Evolutionary conservation across 2,797 vertebrate genomes (phyloP).

Genomic region (Ctenosaura bakeri): DNA sequence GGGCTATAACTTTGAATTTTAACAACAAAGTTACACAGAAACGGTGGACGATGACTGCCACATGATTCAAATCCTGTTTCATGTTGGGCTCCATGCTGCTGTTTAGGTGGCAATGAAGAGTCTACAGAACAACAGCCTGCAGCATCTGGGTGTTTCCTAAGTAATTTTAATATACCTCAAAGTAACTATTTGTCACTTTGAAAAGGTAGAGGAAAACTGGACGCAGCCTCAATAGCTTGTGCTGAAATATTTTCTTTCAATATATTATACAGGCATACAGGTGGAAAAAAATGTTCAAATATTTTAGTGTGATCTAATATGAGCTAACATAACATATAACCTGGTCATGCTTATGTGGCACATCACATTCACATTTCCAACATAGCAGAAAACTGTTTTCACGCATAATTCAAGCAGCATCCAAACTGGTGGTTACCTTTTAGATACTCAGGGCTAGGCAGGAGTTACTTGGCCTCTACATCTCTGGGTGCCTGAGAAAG

Average conservation of each 20-base stretch:
- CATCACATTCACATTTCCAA: not conserved
- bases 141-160: too few relatives aligned
- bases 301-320: not conserved
- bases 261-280: not conserved
- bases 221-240: not conserved
- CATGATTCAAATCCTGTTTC: not conserved
- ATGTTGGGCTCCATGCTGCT: not conserved
- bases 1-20: too few relatives aligned
- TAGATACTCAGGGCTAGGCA: not conserved
- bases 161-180: too few relatives aligned
- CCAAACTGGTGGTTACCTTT: not conserved
- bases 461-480: not conserved
- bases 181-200: too few relatives aligned
- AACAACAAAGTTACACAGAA: not conserved
- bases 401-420: not conserved
- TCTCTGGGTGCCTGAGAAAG: not conserved
- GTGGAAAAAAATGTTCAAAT: not conserved
- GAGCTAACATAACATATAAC: not conserved
- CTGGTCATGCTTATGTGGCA: not conserved
- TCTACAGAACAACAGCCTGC: too few relatives aligned
- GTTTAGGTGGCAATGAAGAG: too few relatives aligned
- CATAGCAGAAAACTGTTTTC: not conserved
- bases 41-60: not conserved
- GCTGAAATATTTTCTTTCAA: not conserved
- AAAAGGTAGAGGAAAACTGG: not conserved